Percentiles rank a stretch among this genome's conserved stretches.
phyloP scores from a whole-genome alignment of 1,140 invertebrate species.

The Apis florea region DNA sequence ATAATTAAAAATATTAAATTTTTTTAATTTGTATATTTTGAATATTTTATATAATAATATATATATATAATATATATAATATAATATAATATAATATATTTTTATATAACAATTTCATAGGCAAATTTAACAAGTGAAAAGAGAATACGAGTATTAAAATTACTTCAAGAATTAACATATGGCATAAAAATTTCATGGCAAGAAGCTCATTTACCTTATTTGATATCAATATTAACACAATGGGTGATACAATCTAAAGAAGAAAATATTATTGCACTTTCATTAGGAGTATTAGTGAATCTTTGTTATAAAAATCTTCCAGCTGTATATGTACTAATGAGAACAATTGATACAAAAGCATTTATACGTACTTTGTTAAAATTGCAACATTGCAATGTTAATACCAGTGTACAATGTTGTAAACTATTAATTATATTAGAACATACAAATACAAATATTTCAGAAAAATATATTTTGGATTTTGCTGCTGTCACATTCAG shows the following conservation, averaged over 20 bases:
- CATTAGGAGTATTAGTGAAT: conserved; percentile 86
- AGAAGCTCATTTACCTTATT: conserved; percentile 83
- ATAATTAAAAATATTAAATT: background rate
- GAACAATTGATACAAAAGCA: conserved; percentile 84
- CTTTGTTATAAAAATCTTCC: conserved; percentile 86
- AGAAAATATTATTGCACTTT: conserved; percentile 82
- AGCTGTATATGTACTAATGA: conserved; percentile 84
- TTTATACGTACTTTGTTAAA: conserved; percentile 82
- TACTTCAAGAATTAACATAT: conserved; percentile 85
- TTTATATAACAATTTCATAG: conserved; percentile 46
- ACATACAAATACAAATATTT: conserved; percentile 79
- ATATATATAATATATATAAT: too few species aligned
- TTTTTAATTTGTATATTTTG: too few species aligned
- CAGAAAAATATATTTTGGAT: conserved; percentile 79
- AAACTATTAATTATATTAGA: conserved; percentile 82
- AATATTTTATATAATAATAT: too few species aligned
- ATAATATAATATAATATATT: conserved; percentile 59
- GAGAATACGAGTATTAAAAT: conserved; percentile 74
- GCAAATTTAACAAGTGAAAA: conserved; percentile 76
- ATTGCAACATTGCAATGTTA: conserved; percentile 77
- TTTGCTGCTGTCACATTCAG: conserved; percentile 80
- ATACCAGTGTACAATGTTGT: conserved; percentile 79
- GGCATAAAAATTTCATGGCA: conserved; percentile 87
- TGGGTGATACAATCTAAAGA: conserved; percentile 83
- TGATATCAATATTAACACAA: conserved; percentile 83